phyloP scores from a whole-genome alignment of 2,113 vertebrate species.

The Galemys pyrenaicus region DNA sequence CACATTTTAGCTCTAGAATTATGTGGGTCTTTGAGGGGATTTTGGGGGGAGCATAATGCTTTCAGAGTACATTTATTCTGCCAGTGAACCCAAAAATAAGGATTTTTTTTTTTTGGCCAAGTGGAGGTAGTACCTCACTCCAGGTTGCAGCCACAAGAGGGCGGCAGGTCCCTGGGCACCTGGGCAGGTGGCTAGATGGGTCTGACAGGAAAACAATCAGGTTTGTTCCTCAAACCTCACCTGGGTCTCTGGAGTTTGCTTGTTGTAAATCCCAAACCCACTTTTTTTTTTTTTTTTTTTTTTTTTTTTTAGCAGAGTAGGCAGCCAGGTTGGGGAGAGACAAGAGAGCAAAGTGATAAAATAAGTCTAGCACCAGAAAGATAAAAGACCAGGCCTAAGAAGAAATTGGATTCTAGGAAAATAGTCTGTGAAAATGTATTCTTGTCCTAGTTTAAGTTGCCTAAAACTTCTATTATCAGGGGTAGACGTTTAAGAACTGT shows the following conservation, averaged over 20 bases:
- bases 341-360: conserved; percentile 34
- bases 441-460: conserved; percentile 12
- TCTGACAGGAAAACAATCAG: not conserved
- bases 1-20: not conserved
- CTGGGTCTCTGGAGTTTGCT: not conserved
- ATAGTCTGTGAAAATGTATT: conserved; percentile 5
- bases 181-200: not conserved
- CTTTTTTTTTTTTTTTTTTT: too few species aligned
- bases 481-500: not conserved
- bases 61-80: not conserved
- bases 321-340: not conserved
- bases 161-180: conserved; percentile 38
- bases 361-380: conserved; percentile 11
- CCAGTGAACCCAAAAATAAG: not conserved
- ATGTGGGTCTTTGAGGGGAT: not conserved
- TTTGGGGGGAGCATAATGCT: not conserved
- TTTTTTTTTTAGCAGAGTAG: not conserved
- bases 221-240: not conserved
- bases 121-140: not conserved
- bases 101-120: not conserved
- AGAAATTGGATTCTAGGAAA: conserved; percentile 48
- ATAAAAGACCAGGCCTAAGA: conserved; percentile 24
- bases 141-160: conserved; percentile 68
- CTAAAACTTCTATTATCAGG: not conserved
- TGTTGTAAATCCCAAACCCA: not conserved